Conservation (phyloP, 2,113 vertebrate genomes). For the Scatophagus argus region DNA sequence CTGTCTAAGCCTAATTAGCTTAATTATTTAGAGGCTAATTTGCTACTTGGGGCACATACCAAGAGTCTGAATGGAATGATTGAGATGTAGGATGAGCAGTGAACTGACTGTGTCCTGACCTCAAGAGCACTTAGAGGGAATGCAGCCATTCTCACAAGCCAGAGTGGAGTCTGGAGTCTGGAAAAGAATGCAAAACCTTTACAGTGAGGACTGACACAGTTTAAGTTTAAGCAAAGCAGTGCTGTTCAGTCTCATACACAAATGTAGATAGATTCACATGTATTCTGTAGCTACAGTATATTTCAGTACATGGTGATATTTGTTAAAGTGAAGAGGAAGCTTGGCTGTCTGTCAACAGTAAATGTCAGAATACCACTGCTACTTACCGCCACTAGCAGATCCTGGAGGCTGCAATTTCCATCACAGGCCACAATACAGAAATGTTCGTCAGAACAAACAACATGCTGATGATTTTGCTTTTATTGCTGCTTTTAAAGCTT, state of each 20-base stretch:
- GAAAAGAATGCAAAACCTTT: background rate
- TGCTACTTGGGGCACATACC: slow-evolving; percentile 60
- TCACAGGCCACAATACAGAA: slow-evolving; percentile 2
- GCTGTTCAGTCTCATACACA: background rate
- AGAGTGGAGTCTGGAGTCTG: too few relatives aligned
- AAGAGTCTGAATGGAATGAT: slow-evolving; percentile 57
- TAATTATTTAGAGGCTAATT: slow-evolving; percentile 76
- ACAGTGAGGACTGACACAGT: background rate
- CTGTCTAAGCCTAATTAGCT: slow-evolving; percentile 77
- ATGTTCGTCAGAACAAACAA: slow-evolving; percentile 16
- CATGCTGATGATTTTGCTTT: slow-evolving; percentile 21
- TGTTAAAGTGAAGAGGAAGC: background rate
- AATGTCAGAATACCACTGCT: slow-evolving; percentile 14
- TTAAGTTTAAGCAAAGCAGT: background rate
- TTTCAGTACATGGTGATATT: background rate
- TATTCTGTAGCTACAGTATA: background rate
- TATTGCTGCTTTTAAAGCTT: slow-evolving; percentile 5
- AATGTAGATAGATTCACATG: too few relatives aligned
- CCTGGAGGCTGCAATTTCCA: slow-evolving; percentile 28
- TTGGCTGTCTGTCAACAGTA: slow-evolving; percentile 11
- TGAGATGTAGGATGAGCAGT: slow-evolving; percentile 61
- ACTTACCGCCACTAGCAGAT: slow-evolving; percentile 6
- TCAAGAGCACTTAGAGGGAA: slow-evolving; percentile 32
- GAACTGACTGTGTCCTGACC: slow-evolving; percentile 49
- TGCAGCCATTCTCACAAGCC: slow-evolving; percentile 9